Evolutionary conservation across 2,113 vertebrate genomes (phyloP).

Genomic region (Oncorhynchus masou): DNA sequence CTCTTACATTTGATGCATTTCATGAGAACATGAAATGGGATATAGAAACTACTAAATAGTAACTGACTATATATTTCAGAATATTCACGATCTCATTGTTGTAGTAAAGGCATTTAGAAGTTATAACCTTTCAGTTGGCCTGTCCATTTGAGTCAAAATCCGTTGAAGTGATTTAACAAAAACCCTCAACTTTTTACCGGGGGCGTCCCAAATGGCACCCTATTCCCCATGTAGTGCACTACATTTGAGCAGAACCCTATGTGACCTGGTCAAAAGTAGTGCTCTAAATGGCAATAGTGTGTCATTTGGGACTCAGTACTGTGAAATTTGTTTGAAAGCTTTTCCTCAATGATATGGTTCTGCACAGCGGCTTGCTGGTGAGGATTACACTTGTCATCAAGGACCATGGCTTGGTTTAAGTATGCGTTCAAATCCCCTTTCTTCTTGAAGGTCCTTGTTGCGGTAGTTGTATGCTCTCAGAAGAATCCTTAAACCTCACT

Average conservation of each 20-base stretch:
- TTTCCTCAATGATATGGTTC: constrained; percentile 13
- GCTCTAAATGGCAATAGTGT: no score
- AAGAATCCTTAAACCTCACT: constrained; percentile 8
- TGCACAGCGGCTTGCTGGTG: constrained; percentile 6
- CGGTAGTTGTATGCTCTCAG: background rate
- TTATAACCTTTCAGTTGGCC: constrained; percentile 21
- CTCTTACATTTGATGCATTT: background rate
- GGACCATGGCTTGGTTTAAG: constrained; percentile 24
- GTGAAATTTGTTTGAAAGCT: background rate
- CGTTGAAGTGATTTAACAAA: constrained; percentile 16
- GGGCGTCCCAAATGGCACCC: no score
- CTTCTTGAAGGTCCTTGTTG: constrained; percentile 12
- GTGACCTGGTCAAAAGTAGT: no score
- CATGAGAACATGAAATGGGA: background rate
- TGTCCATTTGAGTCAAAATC: constrained; percentile 11
- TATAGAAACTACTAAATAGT: background rate
- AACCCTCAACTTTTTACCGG: background rate
- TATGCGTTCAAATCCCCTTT: constrained; percentile 15
- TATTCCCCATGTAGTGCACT: no score
- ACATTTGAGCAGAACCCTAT: no score
- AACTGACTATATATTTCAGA: background rate
- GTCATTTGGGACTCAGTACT: no score
- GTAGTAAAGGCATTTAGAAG: constrained; percentile 17
- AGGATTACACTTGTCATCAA: constrained; percentile 37
- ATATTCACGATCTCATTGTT: background rate